These are phyloP conservation scores for Oriolus oriolus DNA, from an alignment of 2,113 vertebrate genomes.

Conservation along the genomic window DNA sequence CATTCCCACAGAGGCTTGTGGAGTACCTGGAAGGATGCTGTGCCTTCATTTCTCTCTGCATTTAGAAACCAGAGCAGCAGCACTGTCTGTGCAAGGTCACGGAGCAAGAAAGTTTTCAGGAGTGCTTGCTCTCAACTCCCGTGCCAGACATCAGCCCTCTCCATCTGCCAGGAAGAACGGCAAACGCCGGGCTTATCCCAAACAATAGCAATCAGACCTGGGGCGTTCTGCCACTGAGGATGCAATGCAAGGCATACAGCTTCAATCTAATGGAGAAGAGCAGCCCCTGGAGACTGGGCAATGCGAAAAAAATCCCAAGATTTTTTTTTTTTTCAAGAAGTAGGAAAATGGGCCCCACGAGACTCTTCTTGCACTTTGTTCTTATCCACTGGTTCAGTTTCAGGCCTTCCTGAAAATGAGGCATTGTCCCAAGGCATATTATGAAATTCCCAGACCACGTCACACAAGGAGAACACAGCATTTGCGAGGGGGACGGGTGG, in stretches of 20 bases:
- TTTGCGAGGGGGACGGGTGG: background rate
- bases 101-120: background rate
- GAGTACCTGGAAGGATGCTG: background rate
- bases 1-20: background rate
- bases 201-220: background rate
- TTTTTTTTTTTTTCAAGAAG: background rate
- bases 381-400: background rate
- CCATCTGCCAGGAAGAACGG: background rate
- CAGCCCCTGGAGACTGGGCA: background rate
- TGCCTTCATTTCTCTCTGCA: rapidly evolving
- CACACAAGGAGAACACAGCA: background rate
- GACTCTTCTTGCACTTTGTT: background rate
- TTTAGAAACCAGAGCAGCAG: background rate
- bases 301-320: background rate
- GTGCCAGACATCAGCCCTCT: background rate
- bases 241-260: background rate
- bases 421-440: constrained; percentile 26
- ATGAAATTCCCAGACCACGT: constrained; percentile 39
- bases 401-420: constrained; percentile 31
- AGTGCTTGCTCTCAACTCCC: rapidly evolving
- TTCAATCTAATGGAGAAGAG: background rate
- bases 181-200: rapidly evolving
- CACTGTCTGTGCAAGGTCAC: background rate
- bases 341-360: background rate
- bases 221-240: background rate